These are phyloP conservation scores for Psilopsiagon aurifrons DNA, from an alignment of 2,113 vertebrate genomes.

Conservation along the genomic window DNA sequence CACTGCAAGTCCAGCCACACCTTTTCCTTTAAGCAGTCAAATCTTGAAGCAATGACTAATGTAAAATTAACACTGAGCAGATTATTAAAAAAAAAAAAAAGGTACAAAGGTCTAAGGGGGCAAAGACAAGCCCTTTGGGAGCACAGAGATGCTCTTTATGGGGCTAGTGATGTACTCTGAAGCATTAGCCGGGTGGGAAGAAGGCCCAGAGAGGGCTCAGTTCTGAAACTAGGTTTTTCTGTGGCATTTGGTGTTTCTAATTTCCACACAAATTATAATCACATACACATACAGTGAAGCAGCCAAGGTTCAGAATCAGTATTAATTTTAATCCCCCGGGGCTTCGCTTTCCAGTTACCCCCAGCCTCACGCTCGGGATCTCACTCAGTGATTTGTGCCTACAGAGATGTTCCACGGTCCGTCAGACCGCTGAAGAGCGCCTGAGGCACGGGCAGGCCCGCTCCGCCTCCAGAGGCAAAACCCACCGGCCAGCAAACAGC, in stretches of 20 bases:
- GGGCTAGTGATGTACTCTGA: not conserved
- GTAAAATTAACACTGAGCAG: not conserved
- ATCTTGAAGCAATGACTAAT: conserved; percentile 31
- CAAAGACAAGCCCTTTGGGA: not conserved
- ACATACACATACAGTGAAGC: not conserved
- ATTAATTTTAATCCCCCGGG: not conserved
- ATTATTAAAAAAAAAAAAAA: not conserved
- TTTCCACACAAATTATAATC: not conserved
- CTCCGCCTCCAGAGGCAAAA: not conserved
- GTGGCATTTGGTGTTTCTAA: not conserved
- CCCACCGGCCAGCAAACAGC: not conserved
- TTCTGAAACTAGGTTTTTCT: not conserved
- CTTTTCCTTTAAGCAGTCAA: conserved; percentile 10
- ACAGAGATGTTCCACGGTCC: not conserved
- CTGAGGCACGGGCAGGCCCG: not conserved
- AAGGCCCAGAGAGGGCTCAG: not conserved
- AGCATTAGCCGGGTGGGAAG: not conserved
- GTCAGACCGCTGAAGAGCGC: not conserved
- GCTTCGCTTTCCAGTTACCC: not conserved
- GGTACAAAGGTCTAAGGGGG: not conserved
- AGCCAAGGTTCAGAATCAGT: accelerated
- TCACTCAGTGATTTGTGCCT: not conserved
- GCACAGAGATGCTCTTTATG: not conserved
- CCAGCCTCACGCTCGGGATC: not conserved
- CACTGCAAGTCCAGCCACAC: not conserved